Base-by-base conservation (phyloP, 2,113 vertebrate genomes). In the Notarius lentiginosus region DNA sequence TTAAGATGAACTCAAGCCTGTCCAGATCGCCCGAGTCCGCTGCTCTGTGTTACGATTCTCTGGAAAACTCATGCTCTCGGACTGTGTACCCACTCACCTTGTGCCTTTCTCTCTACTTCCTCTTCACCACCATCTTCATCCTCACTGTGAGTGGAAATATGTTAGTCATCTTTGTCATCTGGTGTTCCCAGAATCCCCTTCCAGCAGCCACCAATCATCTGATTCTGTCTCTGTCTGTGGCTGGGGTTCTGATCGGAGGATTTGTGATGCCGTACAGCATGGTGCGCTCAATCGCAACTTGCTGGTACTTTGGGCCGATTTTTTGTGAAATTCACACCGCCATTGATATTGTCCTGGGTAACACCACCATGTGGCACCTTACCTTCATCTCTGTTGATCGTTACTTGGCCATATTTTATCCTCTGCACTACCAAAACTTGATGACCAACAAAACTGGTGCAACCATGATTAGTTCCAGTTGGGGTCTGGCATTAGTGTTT, bases 181-280 rank as follows among this genome's bases (percentile, higher is more conserved):
- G 89, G 2, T 93, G 94, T 88, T 97, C 96, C 91, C 96, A 94
- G 86, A 84, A 84, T 75, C 93, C 96, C 86, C 95, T 97, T 65
- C 96, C 95, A 12, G 95, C 93, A 0, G 94, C 95, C 22, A 96
- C 96, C 1, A 96, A 97, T 83, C 95, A 94, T 90, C 91, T 97
- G 79, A 92, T 96, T 66, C 91, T 95, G 87, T 97, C 96, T 5
- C 94, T 97, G 95, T 95, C 96, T 56, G 90, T 90, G 0, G 94
- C 91, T 22, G 96, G 97, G 89, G 93, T 96, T 53, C 91, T 97
- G 6, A 87, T 97, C 72, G 96, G 95, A 34, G 91, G 90, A 47
- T 80, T 96, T n/a, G 86, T 96, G 84, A 96, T 97, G 96, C 96
- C 96, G 9, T 95, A 93, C n/a, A 96, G 95, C 81, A 96, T 96